Percentiles rank a stretch among this genome's conserved stretches.
Conservation (phyloP, 2,888 invertebrate species). For the Prosopocoilus inquinatus region DNA sequence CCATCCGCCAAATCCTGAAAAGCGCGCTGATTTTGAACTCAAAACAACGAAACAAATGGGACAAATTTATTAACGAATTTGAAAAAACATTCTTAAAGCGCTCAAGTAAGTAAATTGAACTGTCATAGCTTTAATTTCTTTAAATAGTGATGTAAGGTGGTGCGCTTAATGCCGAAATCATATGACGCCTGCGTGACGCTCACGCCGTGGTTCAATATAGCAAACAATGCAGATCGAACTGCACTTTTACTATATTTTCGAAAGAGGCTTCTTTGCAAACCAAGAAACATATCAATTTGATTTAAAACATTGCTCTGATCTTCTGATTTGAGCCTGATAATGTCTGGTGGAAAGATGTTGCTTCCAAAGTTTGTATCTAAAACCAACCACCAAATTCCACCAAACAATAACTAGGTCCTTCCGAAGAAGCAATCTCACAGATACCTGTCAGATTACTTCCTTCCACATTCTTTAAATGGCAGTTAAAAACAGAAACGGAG, state of each 20-base stretch:
- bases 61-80: background rate
- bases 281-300: constrained; percentile 27
- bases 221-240: constrained; percentile 53
- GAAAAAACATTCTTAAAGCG: background rate
- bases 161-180: constrained; percentile 55
- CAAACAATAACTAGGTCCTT: constrained; percentile 32
- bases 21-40: constrained; percentile 14
- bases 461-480: background rate
- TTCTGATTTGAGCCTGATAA: constrained; percentile 21
- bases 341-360: constrained; percentile 35
- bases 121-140: constrained; percentile 44
- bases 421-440: constrained; percentile 10
- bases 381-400: constrained; percentile 37
- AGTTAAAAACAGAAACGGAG: background rate
- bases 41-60: constrained; percentile 12
- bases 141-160: constrained; percentile 55
- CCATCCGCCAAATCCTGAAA: constrained; percentile 79
- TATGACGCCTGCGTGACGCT: constrained; percentile 54
- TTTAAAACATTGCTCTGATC: constrained; percentile 12
- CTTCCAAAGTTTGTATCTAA: constrained; percentile 32
- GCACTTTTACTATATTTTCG: constrained; percentile 52
- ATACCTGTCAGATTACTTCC: background rate
- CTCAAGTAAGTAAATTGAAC: background rate
- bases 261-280: constrained; percentile 30
- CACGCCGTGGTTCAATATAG: constrained; percentile 53